These are phyloP conservation scores for Alviniconcha marisindica DNA, from an alignment of 1,140 invertebrate species.

Conservation along the genomic window DNA sequence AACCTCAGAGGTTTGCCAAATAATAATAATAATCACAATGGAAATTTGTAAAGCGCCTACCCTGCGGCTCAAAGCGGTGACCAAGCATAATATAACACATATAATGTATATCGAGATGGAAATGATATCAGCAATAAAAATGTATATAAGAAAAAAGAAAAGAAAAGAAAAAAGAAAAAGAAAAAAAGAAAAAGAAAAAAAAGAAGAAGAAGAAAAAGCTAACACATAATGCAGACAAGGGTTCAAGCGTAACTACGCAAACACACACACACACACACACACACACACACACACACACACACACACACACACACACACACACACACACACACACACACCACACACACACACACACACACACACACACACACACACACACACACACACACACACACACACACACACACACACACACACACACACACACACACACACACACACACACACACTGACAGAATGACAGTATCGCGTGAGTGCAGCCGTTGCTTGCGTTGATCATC, in stretches of 20 bases:
- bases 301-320: not conserved
- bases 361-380: not conserved
- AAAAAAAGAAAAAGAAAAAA: not conserved
- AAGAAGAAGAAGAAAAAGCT: too few relatives aligned
- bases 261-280: constrained; percentile 15
- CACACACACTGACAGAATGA: not conserved
- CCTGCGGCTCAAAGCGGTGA: too few relatives aligned
- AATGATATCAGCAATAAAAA: too few relatives aligned
- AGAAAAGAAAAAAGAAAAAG: not conserved
- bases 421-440: constrained; percentile 3
- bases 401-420: not conserved
- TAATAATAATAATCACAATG: too few relatives aligned
- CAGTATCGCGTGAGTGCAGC: too few relatives aligned
- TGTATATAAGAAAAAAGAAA: too few relatives aligned
- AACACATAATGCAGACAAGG: too few relatives aligned
- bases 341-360: not conserved
- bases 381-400: not conserved
- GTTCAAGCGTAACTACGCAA: too few relatives aligned
- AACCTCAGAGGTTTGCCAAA: not conserved
- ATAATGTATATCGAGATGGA: too few relatives aligned
- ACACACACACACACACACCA: not conserved
- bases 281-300: not conserved
- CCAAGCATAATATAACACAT: too few relatives aligned
- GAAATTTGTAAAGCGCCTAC: too few relatives aligned
- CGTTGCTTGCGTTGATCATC: too few relatives aligned